Conservation (phyloP, 2,888 invertebrate species). For the Eupithecia subfuscata region DNA sequence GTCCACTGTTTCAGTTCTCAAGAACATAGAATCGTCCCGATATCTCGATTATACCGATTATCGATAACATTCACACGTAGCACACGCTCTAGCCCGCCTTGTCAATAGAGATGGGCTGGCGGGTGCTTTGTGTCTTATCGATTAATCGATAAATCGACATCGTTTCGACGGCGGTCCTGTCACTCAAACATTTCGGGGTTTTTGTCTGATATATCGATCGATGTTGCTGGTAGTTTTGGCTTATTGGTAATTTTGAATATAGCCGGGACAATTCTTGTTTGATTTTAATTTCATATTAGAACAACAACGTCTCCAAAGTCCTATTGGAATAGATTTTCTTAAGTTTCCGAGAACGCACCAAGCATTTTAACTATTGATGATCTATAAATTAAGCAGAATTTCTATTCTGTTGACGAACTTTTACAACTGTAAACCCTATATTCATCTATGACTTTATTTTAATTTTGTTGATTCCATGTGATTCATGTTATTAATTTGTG, state of each 20-base stretch:
- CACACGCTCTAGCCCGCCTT: conserved; percentile 76
- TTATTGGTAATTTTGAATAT: conserved; percentile 15
- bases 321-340: neutral
- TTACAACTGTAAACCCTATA: no score
- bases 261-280: neutral
- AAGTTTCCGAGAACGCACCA: neutral
- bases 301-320: neutral
- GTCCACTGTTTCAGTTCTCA: conserved; percentile 48
- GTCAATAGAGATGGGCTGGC: conserved; percentile 78
- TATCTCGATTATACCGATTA: conserved; percentile 79
- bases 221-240: conserved; percentile 55
- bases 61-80: conserved; percentile 83
- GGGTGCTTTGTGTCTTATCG: conserved; percentile 79
- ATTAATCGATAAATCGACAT: conserved; percentile 77
- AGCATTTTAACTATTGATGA: no score
- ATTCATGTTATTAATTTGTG: no score
- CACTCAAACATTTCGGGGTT: conserved; percentile 77
- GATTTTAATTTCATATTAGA: neutral
- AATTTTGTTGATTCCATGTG: no score
- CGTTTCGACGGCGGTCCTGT: conserved; percentile 81
- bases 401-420: no score
- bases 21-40: conserved; percentile 61
- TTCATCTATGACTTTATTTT: no score
- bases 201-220: conserved; percentile 73
- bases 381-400: no score